Evolutionary conservation across 35 echinoderm and acorn worm genomes (phyloP), one percentile per base, ranked within the genome.

Genomic region (Apostichopus parvimensis): DNA sequence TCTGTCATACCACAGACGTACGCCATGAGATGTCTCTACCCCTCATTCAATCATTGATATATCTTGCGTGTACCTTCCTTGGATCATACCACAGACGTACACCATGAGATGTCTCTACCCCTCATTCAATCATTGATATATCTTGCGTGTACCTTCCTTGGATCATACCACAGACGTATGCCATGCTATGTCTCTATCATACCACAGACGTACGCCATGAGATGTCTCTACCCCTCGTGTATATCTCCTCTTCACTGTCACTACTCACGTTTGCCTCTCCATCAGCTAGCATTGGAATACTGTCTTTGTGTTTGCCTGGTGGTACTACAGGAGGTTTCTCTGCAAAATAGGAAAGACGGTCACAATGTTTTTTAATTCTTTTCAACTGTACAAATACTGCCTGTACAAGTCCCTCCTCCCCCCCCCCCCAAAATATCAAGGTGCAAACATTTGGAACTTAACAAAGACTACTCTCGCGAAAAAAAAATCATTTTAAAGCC

Each of bases 261-360:
- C 86, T 88, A 55, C 68, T 88, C 17, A 88, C 22, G 21, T 88
- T 88, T 18, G 86, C 61, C 62, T 88, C 86, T 66, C 86, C 86
- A 72, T 88, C 34, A 18, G 60, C 86, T 75, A 88, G 21, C 86
- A 88, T 88, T 54, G 60, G 86, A 9, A 72, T 72, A 26, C 17
- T 66, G 52, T 88, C 86, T 25, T 88, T 57, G 9, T 22, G 26
- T 57, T 57, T 9, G 55, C 8, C 25, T 82, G 14, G 34, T 34
- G 34, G 34, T n/a, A 82, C 11, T 8, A 52, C 15, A 5, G 13
- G 45, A 34, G 79, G 79, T 8, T 15, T 54, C 14, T 52, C 79
- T 82, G 79, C 24, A 82, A 45, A 18, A 53, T 9, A 82, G 12
- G 12, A 61, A 61, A 61, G 12, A 61, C 34, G 11, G 58, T 61